A percentile compares a stretch with the other conserved stretches of the same genome.
Evolutionary conservation across 2,888 invertebrate genomes (phyloP).

Genomic region (Dicycla oo): DNA sequence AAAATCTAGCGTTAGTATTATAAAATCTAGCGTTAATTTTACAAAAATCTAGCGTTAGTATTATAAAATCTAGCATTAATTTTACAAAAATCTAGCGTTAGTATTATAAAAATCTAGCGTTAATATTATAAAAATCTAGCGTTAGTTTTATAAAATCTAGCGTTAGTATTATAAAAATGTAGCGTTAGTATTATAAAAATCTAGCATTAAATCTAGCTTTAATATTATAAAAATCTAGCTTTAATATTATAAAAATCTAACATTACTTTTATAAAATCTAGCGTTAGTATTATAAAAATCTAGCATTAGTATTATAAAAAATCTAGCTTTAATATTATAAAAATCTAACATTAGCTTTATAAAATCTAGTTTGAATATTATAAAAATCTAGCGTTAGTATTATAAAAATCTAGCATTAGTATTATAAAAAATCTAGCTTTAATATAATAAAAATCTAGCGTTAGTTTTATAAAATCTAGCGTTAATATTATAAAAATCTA

Average conservation of each 20-base stretch:
- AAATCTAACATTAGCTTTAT: neutral
- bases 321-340: neutral
- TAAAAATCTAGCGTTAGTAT: neutral
- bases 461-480: no score
- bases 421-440: no score
- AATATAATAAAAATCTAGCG: neutral
- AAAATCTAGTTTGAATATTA: neutral
- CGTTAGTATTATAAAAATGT: neutral
- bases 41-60: neutral
- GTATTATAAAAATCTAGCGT: no score
- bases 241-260: neutral
- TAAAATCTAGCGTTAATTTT: neutral
- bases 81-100: neutral
- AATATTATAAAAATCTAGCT: neutral
- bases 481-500: neutral
- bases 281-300: neutral
- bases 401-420: neutral
- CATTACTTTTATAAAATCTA: no score
- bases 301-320: neutral
- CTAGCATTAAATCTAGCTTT: no score
- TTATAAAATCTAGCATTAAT: no score
- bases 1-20: neutral
- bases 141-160: no score
- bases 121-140: neutral
- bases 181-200: no score